Conservation (phyloP, 2,888 invertebrate species). For the Heliconius charithonia region DNA sequence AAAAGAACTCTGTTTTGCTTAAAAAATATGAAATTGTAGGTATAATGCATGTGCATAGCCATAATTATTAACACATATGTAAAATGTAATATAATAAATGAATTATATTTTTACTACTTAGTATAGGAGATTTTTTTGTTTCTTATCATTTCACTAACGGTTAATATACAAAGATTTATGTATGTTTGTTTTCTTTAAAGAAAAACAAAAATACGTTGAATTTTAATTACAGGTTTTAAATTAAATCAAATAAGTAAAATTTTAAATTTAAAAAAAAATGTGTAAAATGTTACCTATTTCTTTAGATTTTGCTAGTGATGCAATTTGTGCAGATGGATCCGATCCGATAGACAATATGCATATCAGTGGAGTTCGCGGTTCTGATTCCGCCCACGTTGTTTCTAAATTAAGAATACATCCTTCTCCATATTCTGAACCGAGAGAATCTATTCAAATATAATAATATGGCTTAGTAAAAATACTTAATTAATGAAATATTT, state of each 20-base stretch:
- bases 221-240: conserved; percentile 40
- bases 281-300: conserved; percentile 85
- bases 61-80: no score
- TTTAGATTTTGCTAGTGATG: conserved; percentile 92
- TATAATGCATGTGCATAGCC: no score
- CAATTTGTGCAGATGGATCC: conserved; percentile 98
- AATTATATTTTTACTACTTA: neutral
- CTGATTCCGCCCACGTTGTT: conserved; percentile 94
- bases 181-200: no score
- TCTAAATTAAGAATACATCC: conserved; percentile 96
- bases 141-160: neutral
- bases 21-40: no score
- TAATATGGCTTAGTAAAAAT: neutral
- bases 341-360: conserved; percentile 97
- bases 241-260: conserved; percentile 15
- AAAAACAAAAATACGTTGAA: neutral
- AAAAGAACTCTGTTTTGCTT: no score
- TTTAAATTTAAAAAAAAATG: neutral
- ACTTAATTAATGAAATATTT: neutral
- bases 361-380: conserved; percentile 93
- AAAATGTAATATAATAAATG: no score
- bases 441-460: conserved; percentile 85
- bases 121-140: no score
- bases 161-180: neutral
- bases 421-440: conserved; percentile 95